Evolutionary conservation across 2,113 vertebrate species (phyloP), one percentile per base, ranked within the genome.

Genomic region (Scatophagus argus): DNA sequence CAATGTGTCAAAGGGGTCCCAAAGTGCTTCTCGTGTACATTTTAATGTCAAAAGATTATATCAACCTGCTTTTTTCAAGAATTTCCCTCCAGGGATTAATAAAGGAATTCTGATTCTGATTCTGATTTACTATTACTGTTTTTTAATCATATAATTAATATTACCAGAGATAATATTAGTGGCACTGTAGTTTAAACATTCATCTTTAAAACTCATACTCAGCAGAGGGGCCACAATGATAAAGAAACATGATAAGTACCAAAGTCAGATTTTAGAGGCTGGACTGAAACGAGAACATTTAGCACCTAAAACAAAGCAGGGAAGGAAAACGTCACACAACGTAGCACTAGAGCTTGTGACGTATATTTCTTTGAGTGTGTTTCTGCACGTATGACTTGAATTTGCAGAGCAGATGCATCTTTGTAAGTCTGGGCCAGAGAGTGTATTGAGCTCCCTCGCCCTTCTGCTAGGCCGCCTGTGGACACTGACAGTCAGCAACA

Each of bases 401-500:
- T 51, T 34, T 61, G 51, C 47, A 58, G 66, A 29, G 62, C 39
- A 71, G 38, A 44, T 61, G 31, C 6, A 55, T 25, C 12, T 81
- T 44, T 73, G 25, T 27, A 32, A 52, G 66, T 49, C 23, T 23
- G 29, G 32, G 17, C 43, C 17, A 47, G 59, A 61, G 71, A 74
- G 16, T 31, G 36, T 47, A 43, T 17, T 39, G 55, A 55, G 62
- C 31, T 55, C 27, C 60, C 39, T 54, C 13, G 55, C 68, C 10
- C 23, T 79, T 79, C 49, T 56, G 49, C 70, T 51, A 46, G 61
- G 49, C 76, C 71, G 63, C 79, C 81, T 81, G 81, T 82, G 69
- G 77, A 70, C 82, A 78, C 59, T 81, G 82, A 78, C 51, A 77
- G 71, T 32, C 65, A 38, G 63, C 59, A 74, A 92, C 89, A 89